phyloP scores from a whole-genome alignment of 1,140 invertebrate species.

The Panulirus ornatus region DNA sequence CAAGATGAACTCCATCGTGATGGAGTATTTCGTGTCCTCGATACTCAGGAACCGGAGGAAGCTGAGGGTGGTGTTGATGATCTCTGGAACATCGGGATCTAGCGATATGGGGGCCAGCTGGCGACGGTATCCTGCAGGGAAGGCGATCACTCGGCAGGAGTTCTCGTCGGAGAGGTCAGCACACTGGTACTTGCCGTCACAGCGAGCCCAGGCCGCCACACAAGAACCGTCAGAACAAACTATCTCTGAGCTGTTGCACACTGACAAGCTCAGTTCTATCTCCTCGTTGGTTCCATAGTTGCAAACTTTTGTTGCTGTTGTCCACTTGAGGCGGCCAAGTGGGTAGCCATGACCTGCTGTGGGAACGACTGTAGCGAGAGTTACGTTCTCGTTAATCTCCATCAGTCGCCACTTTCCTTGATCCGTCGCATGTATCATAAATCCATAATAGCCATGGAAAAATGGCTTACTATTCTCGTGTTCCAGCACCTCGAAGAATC shows the following conservation, averaged over 20 bases:
- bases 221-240: constrained; percentile 31
- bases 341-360: constrained; percentile 23
- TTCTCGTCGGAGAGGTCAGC: constrained; percentile 42
- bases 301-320: not conserved
- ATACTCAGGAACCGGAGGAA: constrained; percentile 53
- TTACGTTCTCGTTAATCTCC: constrained; percentile 8
- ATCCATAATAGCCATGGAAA: constrained; percentile 45
- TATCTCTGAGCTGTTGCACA: constrained; percentile 25
- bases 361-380: not conserved
- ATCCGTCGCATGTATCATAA: constrained; percentile 17
- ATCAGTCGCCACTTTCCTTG: constrained; percentile 22
- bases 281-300: constrained; percentile 15
- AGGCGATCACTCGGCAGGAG: constrained; percentile 18
- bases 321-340: constrained; percentile 37
- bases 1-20: constrained; percentile 41
- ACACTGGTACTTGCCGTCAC: constrained; percentile 52
- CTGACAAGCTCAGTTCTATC: constrained; percentile 19
- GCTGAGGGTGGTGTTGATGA: constrained; percentile 18
- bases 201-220: constrained; percentile 20
- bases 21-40: constrained; percentile 43
- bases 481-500: constrained; percentile 29
- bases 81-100: constrained; percentile 1
- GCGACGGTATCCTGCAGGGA: constrained; percentile 41
- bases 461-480: constrained; percentile 14
- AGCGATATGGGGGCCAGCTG: constrained; percentile 37